Conservation (phyloP, 2,888 invertebrate species). For the Campoplex capitator region DNA sequence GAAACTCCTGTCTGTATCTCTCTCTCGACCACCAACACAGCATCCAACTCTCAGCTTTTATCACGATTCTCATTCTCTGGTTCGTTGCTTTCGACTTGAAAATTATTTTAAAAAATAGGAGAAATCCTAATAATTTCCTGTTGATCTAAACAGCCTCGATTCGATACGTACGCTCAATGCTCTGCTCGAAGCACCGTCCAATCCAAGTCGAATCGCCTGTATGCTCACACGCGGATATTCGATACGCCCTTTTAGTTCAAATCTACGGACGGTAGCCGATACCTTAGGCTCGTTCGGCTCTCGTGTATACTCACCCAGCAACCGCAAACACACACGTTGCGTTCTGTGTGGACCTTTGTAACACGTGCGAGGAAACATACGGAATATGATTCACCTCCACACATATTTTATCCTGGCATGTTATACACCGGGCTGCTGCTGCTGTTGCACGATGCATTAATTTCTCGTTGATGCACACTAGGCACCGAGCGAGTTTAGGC, state of each 20-base stretch:
- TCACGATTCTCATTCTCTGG: too few species aligned
- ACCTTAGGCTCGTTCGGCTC: neutral
- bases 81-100: too few species aligned
- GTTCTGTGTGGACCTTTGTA: neutral
- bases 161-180: neutral
- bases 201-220: neutral
- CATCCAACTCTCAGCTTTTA: too few species aligned
- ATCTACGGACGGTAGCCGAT: neutral
- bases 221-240: neutral
- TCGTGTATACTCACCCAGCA: neutral
- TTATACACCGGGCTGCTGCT: neutral
- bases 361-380: conserved; percentile 20
- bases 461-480: conserved; percentile 45
- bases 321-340: conserved; percentile 28
- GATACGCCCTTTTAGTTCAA: conserved; percentile 21
- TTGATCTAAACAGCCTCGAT: too few species aligned
- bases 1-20: too few species aligned
- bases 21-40: too few species aligned
- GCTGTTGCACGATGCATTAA: conserved; percentile 56
- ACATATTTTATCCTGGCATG: conserved; percentile 15
- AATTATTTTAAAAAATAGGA: too few species aligned
- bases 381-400: neutral
- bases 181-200: neutral
- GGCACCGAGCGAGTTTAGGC: conserved; percentile 23
- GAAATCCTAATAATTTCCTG: too few species aligned